Evolutionary conservation across 2,797 vertebrate genomes (phyloP).

Genomic region (Geotrypetes seraphini): DNA sequence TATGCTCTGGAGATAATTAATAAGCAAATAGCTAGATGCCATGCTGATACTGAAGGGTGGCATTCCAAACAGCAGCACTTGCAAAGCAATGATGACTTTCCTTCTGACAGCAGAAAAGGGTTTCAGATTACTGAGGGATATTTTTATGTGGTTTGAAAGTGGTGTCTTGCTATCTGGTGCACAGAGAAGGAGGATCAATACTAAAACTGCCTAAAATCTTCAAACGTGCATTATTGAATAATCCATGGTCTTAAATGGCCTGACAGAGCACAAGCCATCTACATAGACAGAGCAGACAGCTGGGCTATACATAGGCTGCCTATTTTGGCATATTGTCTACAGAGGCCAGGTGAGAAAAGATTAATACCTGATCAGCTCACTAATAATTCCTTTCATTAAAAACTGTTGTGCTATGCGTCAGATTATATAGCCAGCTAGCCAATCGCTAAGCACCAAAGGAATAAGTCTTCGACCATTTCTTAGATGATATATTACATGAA

Average conservation of each 20-base stretch:
- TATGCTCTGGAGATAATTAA: too few species aligned
- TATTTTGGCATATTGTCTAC: constrained; percentile 22
- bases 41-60: constrained; percentile 20
- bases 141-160: constrained; percentile 48
- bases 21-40: too few species aligned
- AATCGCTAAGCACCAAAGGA: constrained; percentile 1
- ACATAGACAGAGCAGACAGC: constrained; percentile 16
- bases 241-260: constrained; percentile 38
- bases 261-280: constrained; percentile 22
- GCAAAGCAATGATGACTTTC: constrained; percentile 27
- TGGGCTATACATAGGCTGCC: constrained; percentile 29
- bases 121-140: constrained; percentile 41
- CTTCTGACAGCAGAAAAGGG: constrained; percentile 42
- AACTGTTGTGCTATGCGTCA: constrained; percentile 20
- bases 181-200: constrained; percentile 42
- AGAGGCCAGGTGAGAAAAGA: constrained; percentile 17
- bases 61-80: constrained; percentile 31
- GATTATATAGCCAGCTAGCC: constrained; percentile 7
- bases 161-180: constrained; percentile 35
- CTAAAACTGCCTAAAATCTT: constrained; percentile 45
- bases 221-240: constrained; percentile 48
- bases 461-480: constrained; percentile 7
- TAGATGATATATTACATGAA: constrained; percentile 11
- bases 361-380: constrained; percentile 30
- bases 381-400: constrained; percentile 25